Evolutionary conservation across 2,888 invertebrate genomes (phyloP).

Genomic region (Drosophila buzzatii): DNA sequence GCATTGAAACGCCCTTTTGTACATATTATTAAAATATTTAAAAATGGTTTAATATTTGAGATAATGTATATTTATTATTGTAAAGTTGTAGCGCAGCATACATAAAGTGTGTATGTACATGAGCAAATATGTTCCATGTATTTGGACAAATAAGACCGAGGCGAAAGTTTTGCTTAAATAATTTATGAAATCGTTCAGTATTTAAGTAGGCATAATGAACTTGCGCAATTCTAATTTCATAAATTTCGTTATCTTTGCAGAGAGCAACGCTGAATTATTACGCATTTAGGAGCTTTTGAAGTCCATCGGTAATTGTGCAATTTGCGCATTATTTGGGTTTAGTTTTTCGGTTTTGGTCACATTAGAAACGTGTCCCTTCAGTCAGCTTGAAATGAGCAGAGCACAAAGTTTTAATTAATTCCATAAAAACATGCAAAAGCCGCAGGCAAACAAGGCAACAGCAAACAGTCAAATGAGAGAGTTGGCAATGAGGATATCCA

Average conservation of each 20-base stretch:
- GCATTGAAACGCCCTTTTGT: background rate
- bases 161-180: background rate
- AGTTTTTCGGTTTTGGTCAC: conserved; percentile 35
- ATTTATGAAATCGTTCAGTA: too few species aligned
- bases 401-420: conserved; percentile 76
- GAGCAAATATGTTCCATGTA: background rate
- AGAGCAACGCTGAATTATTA: too few species aligned
- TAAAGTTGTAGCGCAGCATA: background rate
- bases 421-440: conserved; percentile 71
- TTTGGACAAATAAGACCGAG: background rate
- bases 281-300: conserved; percentile 2
- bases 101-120: background rate
- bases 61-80: background rate
- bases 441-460: conserved; percentile 60
- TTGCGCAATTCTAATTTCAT: background rate
- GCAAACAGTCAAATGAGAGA: conserved; percentile 33
- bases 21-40: background rate
- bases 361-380: conserved; percentile 40
- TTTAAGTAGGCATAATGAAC: too few species aligned
- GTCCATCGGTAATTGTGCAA: conserved; percentile 31
- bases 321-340: conserved; percentile 31
- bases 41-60: background rate
- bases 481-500: background rate
- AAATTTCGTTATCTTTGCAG: too few species aligned
- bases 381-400: conserved; percentile 55